Base-by-base conservation (phyloP, 2,797 vertebrate species). In the Coccyzus lansbergi region DNA sequence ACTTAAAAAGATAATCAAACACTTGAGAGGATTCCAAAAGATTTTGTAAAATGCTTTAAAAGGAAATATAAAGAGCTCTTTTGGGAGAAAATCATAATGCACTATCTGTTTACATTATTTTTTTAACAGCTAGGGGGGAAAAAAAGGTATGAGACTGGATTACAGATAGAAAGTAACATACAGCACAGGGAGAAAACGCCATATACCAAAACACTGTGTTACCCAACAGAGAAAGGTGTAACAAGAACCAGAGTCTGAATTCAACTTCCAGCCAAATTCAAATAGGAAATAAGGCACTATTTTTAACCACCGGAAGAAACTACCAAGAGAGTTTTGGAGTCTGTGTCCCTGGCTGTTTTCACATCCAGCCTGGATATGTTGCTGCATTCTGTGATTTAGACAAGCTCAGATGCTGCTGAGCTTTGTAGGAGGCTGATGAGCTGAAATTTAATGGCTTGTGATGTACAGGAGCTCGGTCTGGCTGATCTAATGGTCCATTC, bases 231-330 rank as follows among this genome's bases (percentile, higher is more conserved):
- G 48, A 83, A 91, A 94, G 40, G 28, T 8, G 5, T 63, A 91
- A 90, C 59, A 75, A 72, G 48, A 86, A 91, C n/a, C 31, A 26
- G 80, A 68, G 28, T n/a, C 72, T 90, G 59, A 51, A 72, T 90
- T 69, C 70, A 42, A 11, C 55, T 90, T 86, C 51, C 51, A 92
- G 69, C 12, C 60, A 89, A 81, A 95, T 90, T 93, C 34, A 83
- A 86, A 81, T 55, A 88, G 83, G 91, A 95, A 96, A 92, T 62
- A 88, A 92, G 80, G 33, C 69, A 84, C 77, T 83, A 69, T 40
- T 91, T 94, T 86, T 91, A 93, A 93, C 49, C 77, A 82, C 38
- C 92, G 55, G 85, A 93, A 72, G 44, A 81, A 91, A 91, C 48
- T 95, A 82, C 55, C 90, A 56, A 49, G 70, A 55, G 59, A 90